Evolutionary conservation across 1,140 invertebrate genomes (phyloP), one percentile per base, ranked within the genome.

Genomic region (Oryzaephilus surinamensis): DNA sequence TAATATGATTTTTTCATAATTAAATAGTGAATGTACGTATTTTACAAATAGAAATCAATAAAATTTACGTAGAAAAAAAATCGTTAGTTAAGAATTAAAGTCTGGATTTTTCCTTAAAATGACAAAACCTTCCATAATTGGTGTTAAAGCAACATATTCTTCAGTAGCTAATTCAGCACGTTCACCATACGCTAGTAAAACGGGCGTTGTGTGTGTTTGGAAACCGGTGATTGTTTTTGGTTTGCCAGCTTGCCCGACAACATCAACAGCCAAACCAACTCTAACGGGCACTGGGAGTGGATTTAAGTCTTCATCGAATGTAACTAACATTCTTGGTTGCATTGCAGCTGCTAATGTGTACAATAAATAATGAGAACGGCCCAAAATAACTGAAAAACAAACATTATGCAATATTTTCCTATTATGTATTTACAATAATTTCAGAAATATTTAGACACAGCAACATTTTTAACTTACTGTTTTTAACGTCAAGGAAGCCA

Each of bases 181-280:
- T 67, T 99, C 97, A 6, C 97, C 97, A 61, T 92, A 88, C 0
- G 92, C 93, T 21, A 99, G 65, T 16, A 99, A 66, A 7, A 99
- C 97, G 1, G 97, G 97, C 6, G 96, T 99, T 7, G 95, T 97
- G 61, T 99, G 96, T 1, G 97, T 99, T 64, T 99, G 97, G 57
- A 99, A 99, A 14, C 97, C 97, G 13, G 97, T 99, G 32, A 99
- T 99, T 1, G 96, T 98, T 68, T 99, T 99, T 0, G 96, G 97
- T 57, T 97, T 97, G 20, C 97, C 97, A 5, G 97, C 97, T 68
- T 99, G 97, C 4, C 96, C 97, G 13, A 99, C 97, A 4, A 97
- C 92, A 73, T 99, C 96, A 1, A 99, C 94, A 31, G 96, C 96
- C 77, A 95, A 83, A 59, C 97, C 97, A 48, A 99, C 97, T 50